Evolutionary conservation across 1,140 invertebrate genomes (phyloP).

Genomic region (Zaprionus davidi): DNA sequence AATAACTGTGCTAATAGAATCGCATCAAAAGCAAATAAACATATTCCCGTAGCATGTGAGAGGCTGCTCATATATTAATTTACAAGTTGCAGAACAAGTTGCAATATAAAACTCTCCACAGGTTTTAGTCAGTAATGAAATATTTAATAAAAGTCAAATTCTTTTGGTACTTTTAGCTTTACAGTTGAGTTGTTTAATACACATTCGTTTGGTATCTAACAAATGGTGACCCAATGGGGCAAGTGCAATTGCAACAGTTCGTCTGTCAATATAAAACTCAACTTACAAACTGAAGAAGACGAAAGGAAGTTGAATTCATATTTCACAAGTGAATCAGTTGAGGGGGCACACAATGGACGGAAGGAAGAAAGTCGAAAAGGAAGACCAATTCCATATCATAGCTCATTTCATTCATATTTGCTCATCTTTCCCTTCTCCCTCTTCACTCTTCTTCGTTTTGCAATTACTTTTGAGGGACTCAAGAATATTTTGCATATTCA

Average conservation of each 20-base stretch:
- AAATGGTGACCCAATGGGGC: slow-evolving; percentile 33
- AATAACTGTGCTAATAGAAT: background rate
- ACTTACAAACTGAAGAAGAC: background rate
- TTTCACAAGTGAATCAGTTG: slow-evolving; percentile 25
- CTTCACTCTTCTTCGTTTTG: slow-evolving; percentile 3
- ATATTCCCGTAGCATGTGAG: background rate
- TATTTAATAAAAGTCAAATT: background rate
- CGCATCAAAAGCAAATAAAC: background rate
- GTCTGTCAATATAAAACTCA: slow-evolving; percentile 10
- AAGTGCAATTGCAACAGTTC: background rate
- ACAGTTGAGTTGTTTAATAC: slow-evolving; percentile 16
- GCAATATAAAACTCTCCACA: background rate
- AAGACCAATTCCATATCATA: slow-evolving; percentile 24
- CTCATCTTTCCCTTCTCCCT: background rate
- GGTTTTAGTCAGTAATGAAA: background rate
- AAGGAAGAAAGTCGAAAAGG: background rate
- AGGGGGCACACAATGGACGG: slow-evolving; percentile 23
- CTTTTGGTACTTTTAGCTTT: background rate
- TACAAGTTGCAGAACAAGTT: background rate
- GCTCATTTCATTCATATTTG: slow-evolving; percentile 5
- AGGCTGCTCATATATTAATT: background rate
- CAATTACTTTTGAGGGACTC: slow-evolving; percentile 25
- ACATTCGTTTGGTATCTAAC: slow-evolving; percentile 13
- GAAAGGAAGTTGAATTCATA: slow-evolving; percentile 22
- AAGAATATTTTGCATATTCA: slow-evolving; percentile 45